Evolutionary conservation across 1,140 invertebrate species (phyloP).

Genomic region (Linepithema humile): DNA sequence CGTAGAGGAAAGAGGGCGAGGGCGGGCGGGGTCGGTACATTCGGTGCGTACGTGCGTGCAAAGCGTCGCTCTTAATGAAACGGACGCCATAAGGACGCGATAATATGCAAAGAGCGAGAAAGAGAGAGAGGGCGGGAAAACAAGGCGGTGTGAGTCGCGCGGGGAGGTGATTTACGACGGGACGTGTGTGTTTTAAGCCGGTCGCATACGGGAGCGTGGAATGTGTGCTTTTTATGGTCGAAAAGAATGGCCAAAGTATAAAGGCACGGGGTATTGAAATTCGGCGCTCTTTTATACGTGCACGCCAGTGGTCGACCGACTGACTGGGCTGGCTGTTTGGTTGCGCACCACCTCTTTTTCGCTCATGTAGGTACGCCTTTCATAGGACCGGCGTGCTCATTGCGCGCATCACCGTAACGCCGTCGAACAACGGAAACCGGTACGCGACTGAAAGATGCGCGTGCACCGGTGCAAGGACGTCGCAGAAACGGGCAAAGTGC

Average conservation of each 20-base stretch:
- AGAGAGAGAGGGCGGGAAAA: slow-evolving; percentile 32
- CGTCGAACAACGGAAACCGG: slow-evolving; percentile 68
- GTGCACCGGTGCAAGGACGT: slow-evolving; percentile 58
- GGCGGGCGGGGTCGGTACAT: not conserved
- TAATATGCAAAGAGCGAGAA: not conserved
- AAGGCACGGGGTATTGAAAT: slow-evolving; percentile 78
- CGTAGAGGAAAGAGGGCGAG: slow-evolving; percentile 6
- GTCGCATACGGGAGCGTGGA: slow-evolving; percentile 70
- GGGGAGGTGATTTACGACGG: slow-evolving; percentile 75
- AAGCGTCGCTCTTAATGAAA: slow-evolving; percentile 46
- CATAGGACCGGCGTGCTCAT: slow-evolving; percentile 68
- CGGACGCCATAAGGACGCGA: not conserved
- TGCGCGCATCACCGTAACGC: slow-evolving; percentile 74
- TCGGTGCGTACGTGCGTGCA: slow-evolving; percentile 12
- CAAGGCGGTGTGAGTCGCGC: slow-evolving; percentile 47
- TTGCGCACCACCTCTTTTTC: slow-evolving; percentile 18
- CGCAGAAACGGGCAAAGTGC: slow-evolving; percentile 60
- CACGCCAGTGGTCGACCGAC: slow-evolving; percentile 56
- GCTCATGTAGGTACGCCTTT: slow-evolving; percentile 57
- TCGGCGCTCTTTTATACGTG: slow-evolving; percentile 70
- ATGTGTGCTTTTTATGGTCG: slow-evolving; percentile 77
- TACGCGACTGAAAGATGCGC: slow-evolving; percentile 57
- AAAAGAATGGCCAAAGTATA: slow-evolving; percentile 77
- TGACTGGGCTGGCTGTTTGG: slow-evolving; percentile 48
- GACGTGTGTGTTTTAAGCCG: slow-evolving; percentile 72